A percentile compares a stretch with the other conserved stretches of the same genome.
Conservation (phyloP, 2,888 invertebrate genomes). For the Ceraclea dissimilis region DNA sequence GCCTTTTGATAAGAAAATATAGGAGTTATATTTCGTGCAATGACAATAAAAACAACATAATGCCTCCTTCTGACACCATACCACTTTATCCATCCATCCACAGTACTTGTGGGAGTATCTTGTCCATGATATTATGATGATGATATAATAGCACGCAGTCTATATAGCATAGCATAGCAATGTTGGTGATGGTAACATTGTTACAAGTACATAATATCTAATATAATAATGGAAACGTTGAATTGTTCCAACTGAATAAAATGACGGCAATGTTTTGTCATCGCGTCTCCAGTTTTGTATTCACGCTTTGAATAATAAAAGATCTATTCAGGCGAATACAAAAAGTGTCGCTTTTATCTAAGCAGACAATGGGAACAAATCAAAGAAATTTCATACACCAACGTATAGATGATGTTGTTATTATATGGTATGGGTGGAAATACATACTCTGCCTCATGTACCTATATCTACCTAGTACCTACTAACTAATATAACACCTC, state of each 20-base stretch:
- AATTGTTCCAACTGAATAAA: conserved; percentile 10
- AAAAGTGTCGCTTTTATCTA: conserved; percentile 48
- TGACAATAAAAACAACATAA: too few species aligned
- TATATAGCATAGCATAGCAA: too few species aligned
- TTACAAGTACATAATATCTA: not conserved
- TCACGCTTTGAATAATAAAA: conserved; percentile 36
- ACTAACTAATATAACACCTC: too few species aligned
- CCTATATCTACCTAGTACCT: not conserved
- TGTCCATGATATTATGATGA: too few species aligned
- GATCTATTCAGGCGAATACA: conserved; percentile 44
- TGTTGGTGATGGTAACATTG: conserved; percentile 4
- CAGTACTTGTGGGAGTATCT: too few species aligned
- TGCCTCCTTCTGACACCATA: too few species aligned
- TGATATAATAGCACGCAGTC: too few species aligned
- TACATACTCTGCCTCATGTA: not conserved
- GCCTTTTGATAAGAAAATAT: not conserved
- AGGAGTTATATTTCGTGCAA: not conserved
- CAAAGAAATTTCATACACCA: conserved; percentile 41
- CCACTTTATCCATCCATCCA: too few species aligned
- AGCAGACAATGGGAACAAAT: conserved; percentile 42
- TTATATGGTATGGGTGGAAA: conserved; percentile 16
- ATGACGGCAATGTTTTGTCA: conserved; percentile 23
- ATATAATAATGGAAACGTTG: conserved; percentile 10
- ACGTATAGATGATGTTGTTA: conserved; percentile 12
- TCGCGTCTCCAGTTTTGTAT: conserved; percentile 43